These are phyloP conservation scores for Polyergus mexicanus DNA, from an alignment of 1,140 invertebrate species.

Conservation along the genomic window DNA sequence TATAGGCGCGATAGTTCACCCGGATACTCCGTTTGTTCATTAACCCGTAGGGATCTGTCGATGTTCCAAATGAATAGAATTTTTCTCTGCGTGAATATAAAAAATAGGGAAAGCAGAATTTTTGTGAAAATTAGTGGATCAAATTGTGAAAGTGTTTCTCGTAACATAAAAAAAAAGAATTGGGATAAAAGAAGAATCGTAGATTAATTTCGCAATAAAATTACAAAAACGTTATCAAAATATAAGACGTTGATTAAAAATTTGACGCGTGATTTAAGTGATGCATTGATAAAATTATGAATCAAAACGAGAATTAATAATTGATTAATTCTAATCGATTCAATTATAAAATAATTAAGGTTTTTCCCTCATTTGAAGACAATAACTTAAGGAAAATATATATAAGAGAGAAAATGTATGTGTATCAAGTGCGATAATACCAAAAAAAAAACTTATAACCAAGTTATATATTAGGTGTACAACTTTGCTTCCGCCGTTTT, in stretches of 20 bases:
- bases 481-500: too few relatives aligned
- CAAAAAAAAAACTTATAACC: background rate
- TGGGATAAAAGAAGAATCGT: background rate
- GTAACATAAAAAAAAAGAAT: background rate
- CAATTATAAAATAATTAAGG: background rate
- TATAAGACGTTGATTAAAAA: background rate
- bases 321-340: background rate
- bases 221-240: background rate
- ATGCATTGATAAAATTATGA: conserved; percentile 10
- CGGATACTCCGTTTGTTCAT: conserved; percentile 6
- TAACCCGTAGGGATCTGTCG: background rate
- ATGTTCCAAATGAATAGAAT: background rate
- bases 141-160: conserved; percentile 23
- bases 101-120: background rate
- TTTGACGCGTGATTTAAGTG: background rate
- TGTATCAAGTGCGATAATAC: background rate
- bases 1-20: background rate
- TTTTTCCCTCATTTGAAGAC: background rate
- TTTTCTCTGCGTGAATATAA: background rate
- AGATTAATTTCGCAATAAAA: background rate
- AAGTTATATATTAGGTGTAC: too few relatives aligned
- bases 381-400: background rate
- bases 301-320: background rate
- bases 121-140: background rate
- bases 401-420: background rate